phyloP scores from a whole-genome alignment of 1,140 invertebrate species.

The Pseudachorutes palmiensis region DNA sequence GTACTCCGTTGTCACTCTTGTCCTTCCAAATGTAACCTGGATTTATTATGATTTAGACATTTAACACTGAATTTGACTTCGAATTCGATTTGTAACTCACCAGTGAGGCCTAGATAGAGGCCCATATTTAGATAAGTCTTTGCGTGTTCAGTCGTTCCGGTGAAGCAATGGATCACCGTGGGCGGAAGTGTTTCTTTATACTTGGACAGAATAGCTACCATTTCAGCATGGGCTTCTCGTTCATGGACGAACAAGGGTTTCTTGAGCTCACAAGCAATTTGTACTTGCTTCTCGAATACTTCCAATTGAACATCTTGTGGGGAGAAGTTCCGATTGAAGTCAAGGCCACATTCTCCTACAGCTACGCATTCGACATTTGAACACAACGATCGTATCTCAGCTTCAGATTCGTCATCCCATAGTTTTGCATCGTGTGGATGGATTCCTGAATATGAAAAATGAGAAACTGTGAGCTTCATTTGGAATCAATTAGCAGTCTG shows the following conservation, averaged over 20 bases:
- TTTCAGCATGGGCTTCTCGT: constrained; percentile 75
- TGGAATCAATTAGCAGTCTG: constrained; percentile 15
- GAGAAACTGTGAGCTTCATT: neutral
- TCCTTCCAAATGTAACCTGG: constrained; percentile 84
- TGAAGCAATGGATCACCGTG: constrained; percentile 86
- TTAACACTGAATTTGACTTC: neutral
- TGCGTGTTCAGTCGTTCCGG: constrained; percentile 76
- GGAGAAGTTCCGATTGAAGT: constrained; percentile 90
- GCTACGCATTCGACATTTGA: constrained; percentile 82
- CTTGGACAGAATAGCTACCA: constrained; percentile 51
- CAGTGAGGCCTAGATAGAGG: constrained; percentile 77
- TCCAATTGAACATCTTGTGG: constrained; percentile 73
- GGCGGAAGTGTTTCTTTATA: constrained; percentile 59
- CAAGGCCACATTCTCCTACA: constrained; percentile 86
- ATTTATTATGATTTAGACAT: neutral
- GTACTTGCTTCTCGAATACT: constrained; percentile 82
- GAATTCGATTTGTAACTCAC: constrained; percentile 41
- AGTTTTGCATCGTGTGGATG: constrained; percentile 94
- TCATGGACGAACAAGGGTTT: constrained; percentile 90
- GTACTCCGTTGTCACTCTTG: constrained; percentile 79
- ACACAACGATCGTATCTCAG: constrained; percentile 57
- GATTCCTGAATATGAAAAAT: constrained; percentile 54
- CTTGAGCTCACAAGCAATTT: constrained; percentile 72
- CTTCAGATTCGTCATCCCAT: constrained; percentile 62
- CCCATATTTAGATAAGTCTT: constrained; percentile 76